Base-by-base conservation (phyloP, 35 echinoderm and acorn worm species). In the Heliocidaris erythrogramma region DNA sequence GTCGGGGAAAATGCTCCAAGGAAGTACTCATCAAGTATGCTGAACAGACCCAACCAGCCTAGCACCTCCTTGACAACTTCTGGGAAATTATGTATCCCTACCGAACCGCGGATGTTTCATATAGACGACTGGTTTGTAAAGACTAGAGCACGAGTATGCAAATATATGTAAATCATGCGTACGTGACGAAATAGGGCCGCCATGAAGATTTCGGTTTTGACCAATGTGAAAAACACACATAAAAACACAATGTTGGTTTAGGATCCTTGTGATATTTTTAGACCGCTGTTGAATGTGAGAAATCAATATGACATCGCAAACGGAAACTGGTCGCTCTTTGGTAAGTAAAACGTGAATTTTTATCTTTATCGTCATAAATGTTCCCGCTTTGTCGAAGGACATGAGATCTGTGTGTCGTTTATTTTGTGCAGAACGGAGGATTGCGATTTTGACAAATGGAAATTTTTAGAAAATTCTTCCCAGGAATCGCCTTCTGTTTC, bases 111-210 rank as follows among this genome's bases (percentile, higher is more conserved):
- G n/a, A n/a, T n/a, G n/a, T n/a, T n/a, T n/a, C n/a, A n/a, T n/a
- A 56, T 56, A 11, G 52, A 78, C 65, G 65, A 78, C 65, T 78
- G 65, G 27, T 78, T 42, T 78, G 65, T 78, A 78, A 56, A 56
- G 65, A 78, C 65, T 88, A 88, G 16, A 2, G 31, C 14, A 11
- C 87, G 0, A 32, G 5, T 89, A 89, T 89, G 87, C 87, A 89
- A 89, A 89, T 89, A 18, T 89, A 89, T 89, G 87, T 35, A 47
- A 89, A 89, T 89, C 7, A 47, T 21, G 87, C 87, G 31, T 89
- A 89, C 87, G 87, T 89, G 87, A 89, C 87, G 87, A 89, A 89
- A 89, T 10, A 89, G 87, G 65, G 87, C 87, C 31, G 87, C 87
- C 87, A 89, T 89, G 87, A 89, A 89, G 87, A 89, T 14, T 84